Evolutionary conservation across 2,113 vertebrate genomes (phyloP).

Genomic region (Puffinus mauretanicus): DNA sequence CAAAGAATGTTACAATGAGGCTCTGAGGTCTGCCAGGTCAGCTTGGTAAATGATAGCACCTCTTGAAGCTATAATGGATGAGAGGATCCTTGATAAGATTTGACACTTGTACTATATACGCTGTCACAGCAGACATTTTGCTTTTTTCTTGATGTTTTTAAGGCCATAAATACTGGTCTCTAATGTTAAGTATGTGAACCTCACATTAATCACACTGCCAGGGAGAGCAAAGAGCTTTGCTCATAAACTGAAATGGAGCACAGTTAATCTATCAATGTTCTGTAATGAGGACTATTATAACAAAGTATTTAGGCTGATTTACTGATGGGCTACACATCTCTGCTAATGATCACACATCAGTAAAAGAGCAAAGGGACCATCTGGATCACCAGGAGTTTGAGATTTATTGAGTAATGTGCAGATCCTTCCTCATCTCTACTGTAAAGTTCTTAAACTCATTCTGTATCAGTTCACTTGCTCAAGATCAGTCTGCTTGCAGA

Average conservation of each 20-base stretch:
- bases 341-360: constrained; percentile 49
- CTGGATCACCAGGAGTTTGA: constrained; percentile 5
- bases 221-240: constrained; percentile 30
- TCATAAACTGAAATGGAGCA: constrained; percentile 52
- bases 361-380: constrained; percentile 34
- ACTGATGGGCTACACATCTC: constrained; percentile 38
- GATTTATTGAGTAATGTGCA: constrained; percentile 3
- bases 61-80: constrained; percentile 62
- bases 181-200: constrained; percentile 62
- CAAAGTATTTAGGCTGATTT: constrained; percentile 62
- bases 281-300: constrained; percentile 64
- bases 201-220: constrained; percentile 57
- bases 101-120: constrained; percentile 51
- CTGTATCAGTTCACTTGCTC: not conserved
- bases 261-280: constrained; percentile 58
- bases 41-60: constrained; percentile 52
- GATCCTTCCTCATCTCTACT: not conserved
- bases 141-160: constrained; percentile 61
- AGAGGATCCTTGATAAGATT: constrained; percentile 62
- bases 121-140: constrained; percentile 56
- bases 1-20: constrained; percentile 30
- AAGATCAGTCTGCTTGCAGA: not conserved
- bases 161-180: constrained; percentile 56
- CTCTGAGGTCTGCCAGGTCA: constrained; percentile 16
- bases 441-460: not conserved